These are phyloP conservation scores for Schizaphis graminum DNA, from an alignment of 2,888 invertebrate genomes.

Conservation along the genomic window DNA sequence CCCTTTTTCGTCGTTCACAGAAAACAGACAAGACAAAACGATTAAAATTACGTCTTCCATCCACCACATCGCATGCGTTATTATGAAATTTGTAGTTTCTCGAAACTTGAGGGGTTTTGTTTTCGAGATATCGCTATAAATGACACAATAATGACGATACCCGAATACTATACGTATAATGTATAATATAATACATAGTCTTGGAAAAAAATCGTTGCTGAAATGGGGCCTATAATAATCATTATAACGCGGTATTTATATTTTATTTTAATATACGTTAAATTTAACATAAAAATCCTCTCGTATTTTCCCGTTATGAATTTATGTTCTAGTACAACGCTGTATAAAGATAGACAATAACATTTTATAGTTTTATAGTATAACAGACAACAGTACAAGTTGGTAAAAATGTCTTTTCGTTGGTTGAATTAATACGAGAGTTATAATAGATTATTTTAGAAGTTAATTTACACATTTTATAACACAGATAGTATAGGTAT, in stretches of 20 bases:
- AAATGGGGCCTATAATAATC: not conserved
- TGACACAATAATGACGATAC: not conserved
- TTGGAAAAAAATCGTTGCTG: not conserved
- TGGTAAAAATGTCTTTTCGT: not conserved
- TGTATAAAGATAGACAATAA: not conserved
- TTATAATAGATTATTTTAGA: not conserved
- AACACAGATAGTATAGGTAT: not conserved
- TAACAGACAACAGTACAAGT: not conserved
- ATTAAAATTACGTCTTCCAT: constrained; percentile 28
- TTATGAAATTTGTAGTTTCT: not conserved
- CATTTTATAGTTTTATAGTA: not conserved
- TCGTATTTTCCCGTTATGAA: not conserved
- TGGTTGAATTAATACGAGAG: not conserved
- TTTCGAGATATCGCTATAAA: not conserved
- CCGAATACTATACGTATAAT: not conserved
- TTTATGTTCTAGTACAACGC: not conserved
- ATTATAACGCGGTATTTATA: not conserved
- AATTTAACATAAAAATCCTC: not conserved
- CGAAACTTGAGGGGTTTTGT: not conserved
- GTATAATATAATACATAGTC: not conserved
- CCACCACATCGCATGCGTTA: not conserved
- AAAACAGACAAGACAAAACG: constrained; percentile 33
- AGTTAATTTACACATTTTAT: not conserved
- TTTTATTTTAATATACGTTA: not conserved
- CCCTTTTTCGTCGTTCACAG: not conserved